Conservation (phyloP, 2,797 vertebrate species). For the Eulemur coronatus region DNA sequence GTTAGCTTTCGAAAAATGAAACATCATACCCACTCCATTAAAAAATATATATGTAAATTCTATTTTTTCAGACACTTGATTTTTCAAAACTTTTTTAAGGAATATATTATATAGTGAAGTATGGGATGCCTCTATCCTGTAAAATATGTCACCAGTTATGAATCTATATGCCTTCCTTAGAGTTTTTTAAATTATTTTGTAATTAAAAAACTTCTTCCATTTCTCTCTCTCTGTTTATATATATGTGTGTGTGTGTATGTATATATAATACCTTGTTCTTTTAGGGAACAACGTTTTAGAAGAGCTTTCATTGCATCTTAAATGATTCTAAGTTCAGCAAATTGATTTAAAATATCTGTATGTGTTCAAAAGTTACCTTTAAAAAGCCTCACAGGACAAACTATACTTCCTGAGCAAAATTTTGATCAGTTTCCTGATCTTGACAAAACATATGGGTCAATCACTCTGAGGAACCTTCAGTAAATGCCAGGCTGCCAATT, state of each 20-base stretch:
- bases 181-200: background rate
- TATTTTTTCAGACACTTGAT: background rate
- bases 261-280: background rate
- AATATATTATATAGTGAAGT: background rate
- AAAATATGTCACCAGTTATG: background rate
- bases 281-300: background rate
- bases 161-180: background rate
- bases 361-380: background rate
- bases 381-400: background rate
- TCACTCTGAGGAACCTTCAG: background rate
- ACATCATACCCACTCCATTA: background rate
- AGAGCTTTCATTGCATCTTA: background rate
- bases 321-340: background rate
- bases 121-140: background rate
- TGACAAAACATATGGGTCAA: background rate
- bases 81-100: background rate
- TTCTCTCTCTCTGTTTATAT: background rate
- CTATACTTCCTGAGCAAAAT: background rate
- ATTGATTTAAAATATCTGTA: slow-evolving; percentile 14
- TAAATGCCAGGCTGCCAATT: background rate
- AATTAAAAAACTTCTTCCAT: background rate
- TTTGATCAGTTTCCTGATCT: background rate
- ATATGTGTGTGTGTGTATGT: too few relatives aligned
- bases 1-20: background rate
- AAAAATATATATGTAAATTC: background rate